Conservation (phyloP, 1,140 invertebrate genomes). For the Phocides pigmalion region DNA sequence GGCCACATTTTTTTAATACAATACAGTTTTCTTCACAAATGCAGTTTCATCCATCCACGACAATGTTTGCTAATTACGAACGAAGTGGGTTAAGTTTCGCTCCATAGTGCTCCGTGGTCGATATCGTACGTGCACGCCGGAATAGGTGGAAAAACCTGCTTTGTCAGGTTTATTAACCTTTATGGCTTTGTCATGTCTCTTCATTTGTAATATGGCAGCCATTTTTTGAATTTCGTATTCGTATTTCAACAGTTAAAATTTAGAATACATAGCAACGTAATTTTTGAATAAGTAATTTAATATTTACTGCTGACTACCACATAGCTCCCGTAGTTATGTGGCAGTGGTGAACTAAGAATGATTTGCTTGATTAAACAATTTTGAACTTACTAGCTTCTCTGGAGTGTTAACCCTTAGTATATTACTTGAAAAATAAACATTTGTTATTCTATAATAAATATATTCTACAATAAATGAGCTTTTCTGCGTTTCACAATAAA, state of each 20-base stretch:
- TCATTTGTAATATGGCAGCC: background rate
- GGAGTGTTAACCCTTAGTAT: no score
- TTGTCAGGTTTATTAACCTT: constrained; percentile 31
- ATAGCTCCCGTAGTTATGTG: no score
- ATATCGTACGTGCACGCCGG: constrained; percentile 19
- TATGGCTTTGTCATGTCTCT: constrained; percentile 16
- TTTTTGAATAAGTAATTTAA: background rate
- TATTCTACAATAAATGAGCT: no score
- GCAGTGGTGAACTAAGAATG: no score
- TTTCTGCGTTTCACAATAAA: no score
- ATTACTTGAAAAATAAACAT: no score
- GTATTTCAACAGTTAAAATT: background rate
- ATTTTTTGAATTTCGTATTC: constrained; percentile 1
- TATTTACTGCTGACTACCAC: no score
- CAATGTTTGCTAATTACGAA: constrained; percentile 12
- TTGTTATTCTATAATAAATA: no score
- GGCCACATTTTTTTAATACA: background rate
- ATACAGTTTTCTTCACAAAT: background rate
- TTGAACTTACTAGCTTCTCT: no score
- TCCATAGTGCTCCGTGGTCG: constrained; percentile 21
- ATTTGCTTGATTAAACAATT: no score
- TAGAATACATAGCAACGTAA: background rate
- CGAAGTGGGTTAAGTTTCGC: constrained; percentile 21
- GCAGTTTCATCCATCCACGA: background rate
- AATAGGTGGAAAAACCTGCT: constrained; percentile 21